Base-by-base conservation (phyloP, 2,113 vertebrate genomes). In the Crotalus tigris region DNA sequence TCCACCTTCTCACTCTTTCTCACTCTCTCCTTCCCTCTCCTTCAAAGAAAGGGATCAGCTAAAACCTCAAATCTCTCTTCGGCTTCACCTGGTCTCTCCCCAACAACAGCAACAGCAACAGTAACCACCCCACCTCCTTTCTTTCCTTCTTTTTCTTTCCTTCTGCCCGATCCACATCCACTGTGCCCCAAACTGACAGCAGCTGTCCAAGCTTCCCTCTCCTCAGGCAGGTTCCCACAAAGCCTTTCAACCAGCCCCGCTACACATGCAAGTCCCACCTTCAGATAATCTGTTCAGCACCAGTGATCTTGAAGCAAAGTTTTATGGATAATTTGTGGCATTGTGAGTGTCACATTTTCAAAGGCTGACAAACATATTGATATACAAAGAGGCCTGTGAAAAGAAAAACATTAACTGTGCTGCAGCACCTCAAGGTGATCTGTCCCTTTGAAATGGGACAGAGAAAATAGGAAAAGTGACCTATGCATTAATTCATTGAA, bases 401-500 rank as follows among this genome's bases (percentile, higher is more conserved):
- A 90, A 75, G 85, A 93, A 26, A 92, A 93, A 53, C 24, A 88
- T 88, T 92, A 85, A 8, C 61, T 3, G 2, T 10, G 89, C 92
- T 75, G 89, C 87, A 85, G 64, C 81, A 94, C 46, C 23, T 89
- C 92, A 81, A 59, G 93, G n/a, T 5, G 92, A 61, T 33, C 55
- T 93, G 95, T 96, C 94, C 92, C 85, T 95, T 95, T 86, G 2
- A 93, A 61, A 54, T 12, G 15, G 15, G 6, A 53, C 24, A 91
- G 59, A 33, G 23, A 29, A 19, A 9, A 2, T 21, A 44, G 7
- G 19, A 96, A 95, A 95, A 96, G 94, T 0, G 11, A 92, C 94
- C 94, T 53, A 8, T 69, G 26, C 11, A 87, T 91, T 95, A 94
- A 94, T 92, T 93, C 92, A 24, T 69, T 94, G 91, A 91, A 95